Conservation (phyloP, 2,888 invertebrate genomes). For the Melanargia galathea region DNA sequence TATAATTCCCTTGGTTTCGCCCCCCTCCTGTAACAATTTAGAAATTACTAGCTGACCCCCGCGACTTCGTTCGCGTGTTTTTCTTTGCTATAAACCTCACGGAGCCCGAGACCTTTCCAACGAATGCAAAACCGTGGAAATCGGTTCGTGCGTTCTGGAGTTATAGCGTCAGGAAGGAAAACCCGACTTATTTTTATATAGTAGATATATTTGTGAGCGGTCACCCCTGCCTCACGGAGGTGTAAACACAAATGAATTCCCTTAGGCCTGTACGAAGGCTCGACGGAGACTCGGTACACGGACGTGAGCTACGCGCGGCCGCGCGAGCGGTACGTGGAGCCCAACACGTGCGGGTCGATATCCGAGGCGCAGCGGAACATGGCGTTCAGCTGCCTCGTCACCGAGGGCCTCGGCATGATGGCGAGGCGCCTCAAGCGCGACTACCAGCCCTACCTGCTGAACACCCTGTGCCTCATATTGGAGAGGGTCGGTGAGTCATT, state of each 20-base stretch:
- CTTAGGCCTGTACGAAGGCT: conserved; percentile 70
- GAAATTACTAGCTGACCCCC: no score
- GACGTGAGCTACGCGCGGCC: conserved; percentile 60
- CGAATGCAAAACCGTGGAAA: no score
- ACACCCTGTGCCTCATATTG: conserved; percentile 84
- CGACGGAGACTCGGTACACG: conserved; percentile 67
- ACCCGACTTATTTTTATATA: no score
- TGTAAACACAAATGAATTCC: not conserved
- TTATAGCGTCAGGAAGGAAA: no score
- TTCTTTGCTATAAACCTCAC: no score
- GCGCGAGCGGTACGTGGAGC: conserved; percentile 26
- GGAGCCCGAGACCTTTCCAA: no score
- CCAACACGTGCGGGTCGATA: conserved; percentile 49
- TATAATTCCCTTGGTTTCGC: no score
- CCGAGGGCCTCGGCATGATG: conserved; percentile 86
- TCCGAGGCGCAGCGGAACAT: conserved; percentile 84
- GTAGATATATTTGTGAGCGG: no score
- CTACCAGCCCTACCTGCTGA: conserved; percentile 84
- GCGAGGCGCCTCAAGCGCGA: conserved; percentile 76
- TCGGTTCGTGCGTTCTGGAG: no score
- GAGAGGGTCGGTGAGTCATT: conserved; percentile 19
- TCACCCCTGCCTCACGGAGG: no score
- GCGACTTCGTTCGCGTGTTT: no score
- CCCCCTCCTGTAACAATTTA: no score
- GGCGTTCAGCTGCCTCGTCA: conserved; percentile 84